Evolutionary conservation across 1,140 invertebrate species (phyloP).

Genomic region (Hyles euphorbiae): DNA sequence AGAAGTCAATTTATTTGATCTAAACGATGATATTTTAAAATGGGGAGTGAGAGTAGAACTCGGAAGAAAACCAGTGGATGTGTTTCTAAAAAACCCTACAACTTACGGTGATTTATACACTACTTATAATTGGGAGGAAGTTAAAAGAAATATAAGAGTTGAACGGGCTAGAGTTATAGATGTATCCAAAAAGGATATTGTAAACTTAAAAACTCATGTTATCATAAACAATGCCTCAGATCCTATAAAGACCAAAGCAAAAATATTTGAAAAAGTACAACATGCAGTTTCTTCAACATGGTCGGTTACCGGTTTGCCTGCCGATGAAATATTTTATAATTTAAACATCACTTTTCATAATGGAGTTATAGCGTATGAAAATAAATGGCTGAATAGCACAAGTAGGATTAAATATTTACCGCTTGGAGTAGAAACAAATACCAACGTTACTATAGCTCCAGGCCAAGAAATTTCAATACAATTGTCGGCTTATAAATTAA

Average conservation of each 20-base stretch:
- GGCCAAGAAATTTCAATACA: too few species aligned
- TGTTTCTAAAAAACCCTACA: conserved; percentile 49
- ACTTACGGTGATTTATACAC: conserved; percentile 37
- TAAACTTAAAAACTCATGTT: conserved; percentile 26
- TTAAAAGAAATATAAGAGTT: conserved; percentile 29
- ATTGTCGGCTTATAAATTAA: too few species aligned
- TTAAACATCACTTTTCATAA: conserved; percentile 24
- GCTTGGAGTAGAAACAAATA: too few species aligned
- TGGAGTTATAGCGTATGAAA: conserved; percentile 22
- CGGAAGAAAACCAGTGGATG: conserved; percentile 36
- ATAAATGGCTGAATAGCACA: conserved; percentile 36
- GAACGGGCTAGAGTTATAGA: conserved; percentile 22
- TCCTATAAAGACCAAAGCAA: conserved; percentile 21
- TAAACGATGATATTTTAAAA: conserved; percentile 42
- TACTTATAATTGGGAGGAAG: conserved; percentile 41
- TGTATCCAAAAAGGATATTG: conserved; percentile 26
- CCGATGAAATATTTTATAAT: conserved; percentile 31
- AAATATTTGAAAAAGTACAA: conserved; percentile 23
- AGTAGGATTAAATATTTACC: too few species aligned
- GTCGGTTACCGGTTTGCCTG: conserved; percentile 20
- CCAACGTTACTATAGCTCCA: too few species aligned
- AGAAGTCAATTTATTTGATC: conserved; percentile 43
- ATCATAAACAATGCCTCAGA: conserved; percentile 36
- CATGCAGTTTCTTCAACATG: conserved; percentile 33
- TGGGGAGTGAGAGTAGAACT: conserved; percentile 35